These are phyloP conservation scores for Apamea epomidion DNA, from an alignment of 2,888 invertebrate genomes.

Conservation along the genomic window DNA sequence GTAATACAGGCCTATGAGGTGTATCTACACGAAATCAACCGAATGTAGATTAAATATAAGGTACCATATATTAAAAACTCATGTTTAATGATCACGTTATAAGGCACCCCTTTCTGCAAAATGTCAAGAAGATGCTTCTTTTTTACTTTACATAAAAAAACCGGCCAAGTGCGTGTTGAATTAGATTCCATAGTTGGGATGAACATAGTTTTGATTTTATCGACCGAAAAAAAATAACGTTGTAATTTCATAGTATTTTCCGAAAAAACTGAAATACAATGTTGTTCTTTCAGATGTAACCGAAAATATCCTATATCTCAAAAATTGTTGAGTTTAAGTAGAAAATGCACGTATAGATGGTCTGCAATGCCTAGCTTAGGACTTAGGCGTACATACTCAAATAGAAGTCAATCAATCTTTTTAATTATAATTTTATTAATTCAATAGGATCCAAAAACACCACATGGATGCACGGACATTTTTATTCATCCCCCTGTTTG, in stretches of 20 bases:
- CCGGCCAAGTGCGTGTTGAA: neutral
- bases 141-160: neutral
- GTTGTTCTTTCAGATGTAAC: neutral
- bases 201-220: neutral
- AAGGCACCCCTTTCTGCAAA: neutral
- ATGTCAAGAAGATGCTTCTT: neutral
- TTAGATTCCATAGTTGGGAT: neutral
- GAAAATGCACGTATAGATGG: neutral
- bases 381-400: neutral
- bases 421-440: no score
- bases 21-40: neutral
- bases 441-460: neutral
- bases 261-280: neutral
- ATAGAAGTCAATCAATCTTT: neutral
- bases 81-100: neutral
- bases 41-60: neutral
- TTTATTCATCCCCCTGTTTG: no score
- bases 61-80: neutral
- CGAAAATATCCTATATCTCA: neutral
- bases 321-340: neutral
- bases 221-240: neutral
- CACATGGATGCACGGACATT: neutral
- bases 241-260: neutral
- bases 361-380: neutral
- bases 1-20: neutral